Evolutionary conservation across 1,140 invertebrate species (phyloP).

Genomic region (Brachystomella parvula): DNA sequence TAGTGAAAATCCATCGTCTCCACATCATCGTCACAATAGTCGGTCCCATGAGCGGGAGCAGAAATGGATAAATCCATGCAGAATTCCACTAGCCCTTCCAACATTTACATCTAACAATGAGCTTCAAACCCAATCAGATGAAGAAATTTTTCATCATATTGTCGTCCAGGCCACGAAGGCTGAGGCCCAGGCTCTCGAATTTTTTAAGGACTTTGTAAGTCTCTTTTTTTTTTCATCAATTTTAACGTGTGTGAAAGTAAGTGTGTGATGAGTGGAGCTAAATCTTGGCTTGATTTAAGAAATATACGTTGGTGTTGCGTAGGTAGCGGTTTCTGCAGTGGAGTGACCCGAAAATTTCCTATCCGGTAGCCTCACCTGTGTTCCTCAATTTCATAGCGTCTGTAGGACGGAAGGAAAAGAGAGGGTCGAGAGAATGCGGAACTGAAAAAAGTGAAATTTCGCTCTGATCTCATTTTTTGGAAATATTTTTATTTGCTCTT

Average conservation of each 20-base stretch:
- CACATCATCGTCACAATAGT: not conserved
- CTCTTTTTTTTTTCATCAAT: constrained; percentile 1
- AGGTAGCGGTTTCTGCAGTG: not conserved
- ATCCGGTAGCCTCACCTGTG: not conserved
- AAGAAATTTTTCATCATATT: constrained; percentile 32
- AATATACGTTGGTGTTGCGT: not conserved
- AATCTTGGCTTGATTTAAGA: not conserved
- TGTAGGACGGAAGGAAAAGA: too few relatives aligned
- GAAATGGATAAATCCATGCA: constrained; percentile 36
- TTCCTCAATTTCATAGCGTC: not conserved
- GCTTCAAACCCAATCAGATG: constrained; percentile 26
- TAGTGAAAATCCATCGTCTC: not conserved
- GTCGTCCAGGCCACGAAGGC: constrained; percentile 31
- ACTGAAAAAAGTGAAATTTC: too few relatives aligned
- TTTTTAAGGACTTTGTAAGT: constrained; percentile 37
- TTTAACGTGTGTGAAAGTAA: not conserved
- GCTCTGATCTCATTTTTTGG: too few relatives aligned
- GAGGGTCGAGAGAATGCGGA: too few relatives aligned
- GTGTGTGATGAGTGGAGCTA: not conserved
- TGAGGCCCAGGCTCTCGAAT: constrained; percentile 26
- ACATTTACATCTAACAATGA: not conserved
- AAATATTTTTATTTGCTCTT: too few relatives aligned
- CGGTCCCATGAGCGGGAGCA: constrained; percentile 17
- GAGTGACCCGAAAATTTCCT: too few relatives aligned
- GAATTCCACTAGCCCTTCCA: constrained; percentile 26